Evolutionary conservation across 1,140 invertebrate species (phyloP).

Genomic region (Papilio polytes): DNA sequence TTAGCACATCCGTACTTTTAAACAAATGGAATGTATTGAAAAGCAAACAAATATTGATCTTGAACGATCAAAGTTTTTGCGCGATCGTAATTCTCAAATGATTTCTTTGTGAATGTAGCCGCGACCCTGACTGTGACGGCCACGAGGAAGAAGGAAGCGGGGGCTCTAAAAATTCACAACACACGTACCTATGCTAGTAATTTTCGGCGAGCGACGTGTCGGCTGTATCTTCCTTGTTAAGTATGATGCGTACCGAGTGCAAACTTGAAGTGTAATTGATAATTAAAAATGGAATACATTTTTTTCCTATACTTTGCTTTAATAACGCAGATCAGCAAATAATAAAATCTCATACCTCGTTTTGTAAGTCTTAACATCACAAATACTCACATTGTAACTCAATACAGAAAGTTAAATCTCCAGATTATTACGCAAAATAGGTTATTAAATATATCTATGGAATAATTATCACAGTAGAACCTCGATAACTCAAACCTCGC

Average conservation of each 20-base stretch:
- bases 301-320: too few species aligned
- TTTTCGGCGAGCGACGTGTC: constrained; percentile 75
- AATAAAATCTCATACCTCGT: too few species aligned
- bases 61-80: constrained; percentile 15
- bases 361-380: too few species aligned
- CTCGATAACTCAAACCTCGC: too few species aligned
- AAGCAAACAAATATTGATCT: neutral
- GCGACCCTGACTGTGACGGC: constrained; percentile 53
- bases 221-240: constrained; percentile 69
- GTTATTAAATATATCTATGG: too few species aligned
- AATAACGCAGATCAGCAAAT: too few species aligned
- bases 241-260: constrained; percentile 48
- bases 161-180: constrained; percentile 73
- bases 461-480: too few species aligned
- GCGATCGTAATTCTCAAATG: constrained; percentile 18
- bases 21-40: neutral
- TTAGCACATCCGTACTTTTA: neutral
- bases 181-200: constrained; percentile 66
- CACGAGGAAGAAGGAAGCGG: constrained; percentile 72
- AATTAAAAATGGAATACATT: neutral
- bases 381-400: too few species aligned
- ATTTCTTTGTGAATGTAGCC: constrained; percentile 45
- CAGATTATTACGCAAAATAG: too few species aligned
- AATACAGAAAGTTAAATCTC: too few species aligned
- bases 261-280: constrained; percentile 12